These are phyloP conservation scores for Argya squamiceps DNA, from an alignment of 2,797 vertebrate species.

Conservation along the genomic window DNA sequence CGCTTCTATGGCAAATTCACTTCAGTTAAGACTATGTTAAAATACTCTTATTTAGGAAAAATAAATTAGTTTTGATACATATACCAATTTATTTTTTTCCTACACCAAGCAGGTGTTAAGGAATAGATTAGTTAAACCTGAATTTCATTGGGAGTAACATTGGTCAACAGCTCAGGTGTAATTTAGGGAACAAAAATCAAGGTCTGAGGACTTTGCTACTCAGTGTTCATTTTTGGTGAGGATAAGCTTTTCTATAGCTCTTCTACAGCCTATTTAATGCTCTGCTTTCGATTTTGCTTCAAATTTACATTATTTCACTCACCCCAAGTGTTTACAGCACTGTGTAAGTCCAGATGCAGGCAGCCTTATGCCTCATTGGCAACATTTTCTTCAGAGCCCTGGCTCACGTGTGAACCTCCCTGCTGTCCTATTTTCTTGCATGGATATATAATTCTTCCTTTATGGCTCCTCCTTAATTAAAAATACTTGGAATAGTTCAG, in stretches of 20 bases:
- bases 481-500: slow-evolving; percentile 20
- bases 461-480: neutral
- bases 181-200: neutral
- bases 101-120: neutral
- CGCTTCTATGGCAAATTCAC: neutral
- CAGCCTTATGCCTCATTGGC: neutral
- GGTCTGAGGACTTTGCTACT: neutral
- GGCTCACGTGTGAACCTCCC: neutral
- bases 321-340: neutral
- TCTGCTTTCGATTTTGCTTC: neutral
- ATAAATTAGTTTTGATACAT: neutral
- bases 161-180: neutral
- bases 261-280: neutral
- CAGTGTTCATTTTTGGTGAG: neutral
- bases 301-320: neutral
- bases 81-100: neutral
- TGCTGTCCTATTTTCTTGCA: neutral
- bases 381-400: neutral
- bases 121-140: neutral
- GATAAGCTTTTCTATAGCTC: neutral
- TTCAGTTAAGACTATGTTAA: neutral
- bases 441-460: neutral
- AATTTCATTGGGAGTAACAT: neutral
- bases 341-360: neutral
- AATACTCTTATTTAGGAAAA: neutral